A percentile compares a stretch with the other conserved stretches of the same genome.
Conservation (phyloP, 2,113 vertebrate genomes). For the Thamnaconus septentrionalis region DNA sequence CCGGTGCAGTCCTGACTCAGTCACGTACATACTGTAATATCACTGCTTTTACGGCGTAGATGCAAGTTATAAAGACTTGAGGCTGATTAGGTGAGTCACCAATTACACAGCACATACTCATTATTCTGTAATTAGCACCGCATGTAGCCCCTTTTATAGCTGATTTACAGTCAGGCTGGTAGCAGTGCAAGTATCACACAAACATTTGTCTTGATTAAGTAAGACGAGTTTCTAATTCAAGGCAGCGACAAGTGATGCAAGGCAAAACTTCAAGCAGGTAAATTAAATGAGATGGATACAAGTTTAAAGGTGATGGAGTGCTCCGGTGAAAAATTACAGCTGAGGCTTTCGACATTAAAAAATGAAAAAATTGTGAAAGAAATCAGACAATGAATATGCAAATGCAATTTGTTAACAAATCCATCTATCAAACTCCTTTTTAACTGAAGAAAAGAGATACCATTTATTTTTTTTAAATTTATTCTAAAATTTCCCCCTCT, state of each 20-base stretch:
- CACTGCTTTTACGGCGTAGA: not conserved
- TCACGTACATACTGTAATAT: not conserved
- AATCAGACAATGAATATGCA: too few species aligned
- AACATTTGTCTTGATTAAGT: slow-evolving; percentile 18
- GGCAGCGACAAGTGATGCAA: slow-evolving; percentile 2
- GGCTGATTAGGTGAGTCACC: not conserved
- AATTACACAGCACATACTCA: slow-evolving; percentile 4
- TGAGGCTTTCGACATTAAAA: not conserved
- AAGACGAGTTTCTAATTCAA: slow-evolving; percentile 5
- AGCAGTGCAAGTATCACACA: not conserved
- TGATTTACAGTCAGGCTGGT: slow-evolving; percentile 2
- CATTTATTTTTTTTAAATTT: too few species aligned
- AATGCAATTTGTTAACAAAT: too few species aligned
- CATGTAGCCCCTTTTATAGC: slow-evolving; percentile 3
- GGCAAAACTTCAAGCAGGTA: slow-evolving; percentile 2
- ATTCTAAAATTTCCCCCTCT: too few species aligned
- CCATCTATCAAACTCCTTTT: too few species aligned
- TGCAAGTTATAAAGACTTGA: not conserved
- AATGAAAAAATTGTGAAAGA: too few species aligned
- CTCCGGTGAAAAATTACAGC: slow-evolving; percentile 2
- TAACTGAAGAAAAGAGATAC: too few species aligned
- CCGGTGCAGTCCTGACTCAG: slow-evolving; percentile 3
- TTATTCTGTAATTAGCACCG: not conserved
- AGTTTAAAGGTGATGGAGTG: not conserved
- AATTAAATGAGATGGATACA: slow-evolving; percentile 7